Evolutionary conservation across 2,113 vertebrate species (phyloP), one percentile per base, ranked within the genome.

Genomic region (Tragelaphus scriptus): DNA sequence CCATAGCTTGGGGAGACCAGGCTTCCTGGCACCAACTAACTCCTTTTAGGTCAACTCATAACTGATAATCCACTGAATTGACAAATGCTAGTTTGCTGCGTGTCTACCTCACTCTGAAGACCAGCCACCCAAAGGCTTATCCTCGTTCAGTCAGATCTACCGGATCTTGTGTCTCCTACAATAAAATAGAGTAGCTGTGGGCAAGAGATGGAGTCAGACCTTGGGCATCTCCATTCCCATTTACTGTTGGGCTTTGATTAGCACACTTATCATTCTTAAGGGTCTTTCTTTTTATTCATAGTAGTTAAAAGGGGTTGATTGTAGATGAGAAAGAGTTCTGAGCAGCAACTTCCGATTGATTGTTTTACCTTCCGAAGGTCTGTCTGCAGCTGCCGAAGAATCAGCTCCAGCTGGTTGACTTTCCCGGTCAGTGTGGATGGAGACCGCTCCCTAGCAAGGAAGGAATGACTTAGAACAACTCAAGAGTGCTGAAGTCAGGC

Each of bases 391-490:
- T 99, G 99, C 88, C 99, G 99, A 90, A 99, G 99, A 97, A 99
- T 99, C 97, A 99, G 98, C 98, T 99, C 99, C 95, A 99, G 98
- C 98, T 99, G 99, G 98, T 99, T 99, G 93, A 99, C 99, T 99
- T 99, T 99, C 55, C 99, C 99, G 7, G 99, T 99, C 85, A 99
- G 99, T 0, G 99, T 99, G 61, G 99, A 99, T 0, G 99, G 99
- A 71, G 99, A 97, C 36, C 98, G 98, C 82, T 98, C 99, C 96
- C 99, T 99, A 90, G 10, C 82, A 98, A 98, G 91, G 5, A 98
- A 91, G 23, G 85, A 47, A 1, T 32, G 12, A 49, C 17, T 86
- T 7, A 92, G 47, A 58, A 91, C 28, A 28, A 63, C 25, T 47
- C 58, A 21, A 30, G 86, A 13, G 23, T n/a, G 5, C 3, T 2